Percentiles rank a stretch among this genome's conserved stretches.
phyloP scores from a whole-genome alignment of 2,888 invertebrate genomes.

The Caprella mutica region DNA sequence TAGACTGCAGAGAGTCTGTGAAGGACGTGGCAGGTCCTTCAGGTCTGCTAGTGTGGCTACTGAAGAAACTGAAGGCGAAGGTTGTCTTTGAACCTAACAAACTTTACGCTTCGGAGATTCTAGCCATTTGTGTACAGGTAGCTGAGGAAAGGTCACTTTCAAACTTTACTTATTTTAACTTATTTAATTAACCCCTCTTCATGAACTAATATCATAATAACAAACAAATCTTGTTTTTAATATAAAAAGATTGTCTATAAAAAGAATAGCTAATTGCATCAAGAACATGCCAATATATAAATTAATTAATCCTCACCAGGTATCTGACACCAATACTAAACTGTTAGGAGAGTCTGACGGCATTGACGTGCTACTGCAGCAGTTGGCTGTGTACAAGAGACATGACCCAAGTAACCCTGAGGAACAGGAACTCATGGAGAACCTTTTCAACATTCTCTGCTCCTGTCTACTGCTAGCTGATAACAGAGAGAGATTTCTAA shows the following conservation, averaged over 20 bases:
- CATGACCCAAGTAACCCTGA: conserved; percentile 83
- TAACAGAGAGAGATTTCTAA: conserved; percentile 83
- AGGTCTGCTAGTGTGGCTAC: conserved; percentile 80
- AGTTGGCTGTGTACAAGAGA: conserved; percentile 52
- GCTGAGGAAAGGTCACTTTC: no score
- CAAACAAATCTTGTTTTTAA: no score
- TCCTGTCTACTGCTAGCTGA: conserved; percentile 76
- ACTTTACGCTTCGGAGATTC: conserved; percentile 86
- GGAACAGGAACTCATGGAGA: conserved; percentile 98
- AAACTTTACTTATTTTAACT: no score
- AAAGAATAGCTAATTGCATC: conserved; percentile 28
- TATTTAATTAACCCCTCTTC: no score
- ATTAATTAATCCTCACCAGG: not conserved
- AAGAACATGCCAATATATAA: not conserved
- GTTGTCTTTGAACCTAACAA: conserved; percentile 89
- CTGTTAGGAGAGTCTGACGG: conserved; percentile 55
- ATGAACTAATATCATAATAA: no score
- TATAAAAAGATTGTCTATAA: no score
- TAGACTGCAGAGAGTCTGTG: conserved; percentile 76
- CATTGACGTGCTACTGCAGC: conserved; percentile 89
- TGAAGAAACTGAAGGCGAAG: conserved; percentile 78
- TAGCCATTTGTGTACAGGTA: conserved; percentile 87
- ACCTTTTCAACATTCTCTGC: conserved; percentile 90
- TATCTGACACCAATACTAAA: not conserved
- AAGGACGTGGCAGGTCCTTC: conserved; percentile 76